phyloP scores from a whole-genome alignment of 2,797 vertebrate genomes.

The Cichlasoma orientale region DNA sequence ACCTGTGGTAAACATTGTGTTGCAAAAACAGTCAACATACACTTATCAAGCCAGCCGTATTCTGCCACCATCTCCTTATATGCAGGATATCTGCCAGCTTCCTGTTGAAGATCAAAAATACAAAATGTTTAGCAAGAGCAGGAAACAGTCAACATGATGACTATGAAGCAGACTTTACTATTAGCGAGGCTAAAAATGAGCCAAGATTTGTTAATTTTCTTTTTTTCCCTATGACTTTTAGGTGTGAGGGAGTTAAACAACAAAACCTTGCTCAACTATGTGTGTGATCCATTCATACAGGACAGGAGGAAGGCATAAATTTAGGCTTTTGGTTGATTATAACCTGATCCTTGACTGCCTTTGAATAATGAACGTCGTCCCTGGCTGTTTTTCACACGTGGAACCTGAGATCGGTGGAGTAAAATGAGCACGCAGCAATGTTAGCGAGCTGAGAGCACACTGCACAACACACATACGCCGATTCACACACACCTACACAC shows the following conservation, averaged over 20 bases:
- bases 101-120: constrained; percentile 75
- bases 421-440: constrained; percentile 72
- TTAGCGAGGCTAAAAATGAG: neutral
- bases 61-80: constrained; percentile 99
- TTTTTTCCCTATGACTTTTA: neutral
- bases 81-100: constrained; percentile 94
- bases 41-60: constrained; percentile 94
- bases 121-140: neutral
- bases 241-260: constrained; percentile 17
- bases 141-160: neutral
- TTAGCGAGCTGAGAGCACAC: neutral
- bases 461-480: constrained; percentile 13
- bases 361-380: constrained; percentile 85
- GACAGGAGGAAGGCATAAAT: constrained; percentile 69
- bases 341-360: constrained; percentile 81
- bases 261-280: neutral
- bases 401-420: constrained; percentile 83
- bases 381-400: constrained; percentile 82
- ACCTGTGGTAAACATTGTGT: neutral
- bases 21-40: constrained; percentile 78
- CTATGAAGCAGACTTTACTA: neutral
- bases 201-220: neutral
- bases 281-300: constrained; percentile 33
- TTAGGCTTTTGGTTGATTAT: constrained; percentile 78
- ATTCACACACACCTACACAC: constrained; percentile 25